Conservation (phyloP, 2,888 invertebrate species). For the Caenorhabditis macrosperma region DNA sequence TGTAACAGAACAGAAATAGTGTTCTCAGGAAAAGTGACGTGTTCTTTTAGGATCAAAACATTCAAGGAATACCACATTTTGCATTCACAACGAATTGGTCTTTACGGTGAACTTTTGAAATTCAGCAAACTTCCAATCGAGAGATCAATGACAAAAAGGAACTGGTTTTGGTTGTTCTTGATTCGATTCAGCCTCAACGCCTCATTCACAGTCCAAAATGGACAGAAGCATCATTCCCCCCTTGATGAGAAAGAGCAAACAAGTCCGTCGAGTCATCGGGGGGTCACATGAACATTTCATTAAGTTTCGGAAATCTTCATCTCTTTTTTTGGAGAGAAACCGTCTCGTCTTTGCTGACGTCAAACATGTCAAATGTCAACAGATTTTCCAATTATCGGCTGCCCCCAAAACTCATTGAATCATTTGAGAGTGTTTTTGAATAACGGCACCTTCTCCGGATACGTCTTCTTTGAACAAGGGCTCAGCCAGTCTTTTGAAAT, state of each 20-base stretch:
- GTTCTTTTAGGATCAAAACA: neutral
- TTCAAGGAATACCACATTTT: neutral
- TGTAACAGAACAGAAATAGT: neutral
- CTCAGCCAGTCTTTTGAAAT: neutral
- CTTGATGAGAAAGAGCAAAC: constrained; percentile 30
- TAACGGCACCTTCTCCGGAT: neutral
- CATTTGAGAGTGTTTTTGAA: neutral
- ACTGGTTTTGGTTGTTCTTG: constrained; percentile 25
- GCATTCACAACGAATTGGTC: neutral
- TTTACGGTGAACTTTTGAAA: constrained; percentile 12
- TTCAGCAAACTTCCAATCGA: constrained; percentile 27
- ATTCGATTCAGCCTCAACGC: neutral
- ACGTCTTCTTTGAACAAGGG: too few species aligned
- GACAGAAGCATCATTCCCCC: too few species aligned
- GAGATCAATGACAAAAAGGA: constrained; percentile 42
- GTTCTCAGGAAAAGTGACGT: neutral
- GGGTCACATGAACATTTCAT: constrained; percentile 41
- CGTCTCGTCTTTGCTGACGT: constrained; percentile 15
- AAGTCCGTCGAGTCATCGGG: neutral
- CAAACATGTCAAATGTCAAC: constrained; percentile 32
- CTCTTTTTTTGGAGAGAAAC: constrained; percentile 20
- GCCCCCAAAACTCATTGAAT: constrained; percentile 17
- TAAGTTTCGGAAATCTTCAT: neutral
- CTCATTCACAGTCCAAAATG: neutral
- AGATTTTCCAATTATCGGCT: constrained; percentile 40